phyloP scores from a whole-genome alignment of 2,113 vertebrate genomes.

The Castor canadensis region DNA sequence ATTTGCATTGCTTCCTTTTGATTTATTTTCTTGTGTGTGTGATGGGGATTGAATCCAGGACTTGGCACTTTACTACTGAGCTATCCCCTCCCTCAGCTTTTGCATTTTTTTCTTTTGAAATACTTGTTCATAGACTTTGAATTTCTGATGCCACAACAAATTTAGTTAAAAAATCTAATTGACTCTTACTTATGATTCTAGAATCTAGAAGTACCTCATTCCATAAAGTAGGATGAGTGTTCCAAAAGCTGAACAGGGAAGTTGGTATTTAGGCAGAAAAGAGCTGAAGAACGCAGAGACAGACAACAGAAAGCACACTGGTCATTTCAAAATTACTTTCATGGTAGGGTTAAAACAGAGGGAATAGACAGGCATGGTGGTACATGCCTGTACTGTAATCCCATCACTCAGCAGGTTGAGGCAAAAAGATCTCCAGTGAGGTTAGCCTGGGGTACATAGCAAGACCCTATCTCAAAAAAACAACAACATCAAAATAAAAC shows the following conservation, averaged over 20 bases:
- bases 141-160: not conserved
- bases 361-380: too few relatives aligned
- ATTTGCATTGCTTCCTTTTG: not conserved
- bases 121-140: not conserved
- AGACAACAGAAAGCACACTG: not conserved
- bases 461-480: too few relatives aligned
- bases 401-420: too few relatives aligned
- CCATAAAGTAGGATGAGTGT: not conserved
- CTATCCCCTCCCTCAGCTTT: too few relatives aligned
- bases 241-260: too few relatives aligned
- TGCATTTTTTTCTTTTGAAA: not conserved
- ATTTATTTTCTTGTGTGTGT: too few relatives aligned
- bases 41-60: too few relatives aligned
- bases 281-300: not conserved
- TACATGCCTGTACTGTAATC: too few relatives aligned
- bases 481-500: too few relatives aligned
- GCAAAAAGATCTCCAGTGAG: too few relatives aligned
- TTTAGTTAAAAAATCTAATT: not conserved
- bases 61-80: too few relatives aligned
- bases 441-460: too few relatives aligned
- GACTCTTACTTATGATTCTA: not conserved
- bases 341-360: not conserved
- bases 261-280: not conserved
- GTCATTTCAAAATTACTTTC: not conserved
- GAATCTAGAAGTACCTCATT: not conserved